Evolutionary conservation across 2,888 invertebrate genomes (phyloP).

Genomic region (Campaea margaritaria): DNA sequence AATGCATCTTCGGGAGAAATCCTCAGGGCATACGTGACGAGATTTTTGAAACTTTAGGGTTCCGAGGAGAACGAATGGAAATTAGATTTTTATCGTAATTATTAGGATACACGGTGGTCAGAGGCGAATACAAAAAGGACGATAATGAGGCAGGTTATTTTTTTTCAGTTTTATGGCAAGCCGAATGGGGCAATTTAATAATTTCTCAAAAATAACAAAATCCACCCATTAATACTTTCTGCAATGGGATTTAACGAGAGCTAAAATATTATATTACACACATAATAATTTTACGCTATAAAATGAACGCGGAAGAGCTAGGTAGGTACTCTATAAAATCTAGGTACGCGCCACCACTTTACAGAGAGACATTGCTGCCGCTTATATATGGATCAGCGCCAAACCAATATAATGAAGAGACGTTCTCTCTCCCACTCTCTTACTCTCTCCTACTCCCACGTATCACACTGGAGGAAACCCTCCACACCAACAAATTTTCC

Average conservation of each 20-base stretch:
- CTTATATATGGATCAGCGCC: too few species aligned
- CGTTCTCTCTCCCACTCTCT: too few species aligned
- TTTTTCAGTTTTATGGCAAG: constrained; percentile 8
- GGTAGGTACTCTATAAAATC: too few species aligned
- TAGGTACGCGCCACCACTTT: too few species aligned
- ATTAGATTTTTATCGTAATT: constrained; percentile 34
- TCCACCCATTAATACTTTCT: neutral
- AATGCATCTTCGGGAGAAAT: constrained; percentile 17
- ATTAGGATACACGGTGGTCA: constrained; percentile 5
- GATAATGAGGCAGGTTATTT: neutral
- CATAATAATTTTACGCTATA: too few species aligned
- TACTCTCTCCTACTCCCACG: too few species aligned
- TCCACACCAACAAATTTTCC: too few species aligned
- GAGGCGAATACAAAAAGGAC: constrained; percentile 16
- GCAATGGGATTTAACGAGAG: neutral
- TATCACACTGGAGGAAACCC: too few species aligned
- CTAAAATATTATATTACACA: too few species aligned
- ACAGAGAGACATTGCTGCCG: too few species aligned
- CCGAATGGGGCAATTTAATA: constrained; percentile 10
- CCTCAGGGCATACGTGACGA: constrained; percentile 37
- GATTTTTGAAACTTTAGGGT: constrained; percentile 36
- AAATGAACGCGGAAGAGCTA: too few species aligned
- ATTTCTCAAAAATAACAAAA: constrained; percentile 1
- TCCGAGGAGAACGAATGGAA: constrained; percentile 17
- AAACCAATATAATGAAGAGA: too few species aligned